Evolutionary conservation across 2,888 invertebrate species (phyloP), one percentile per base, ranked within the genome.

Genomic region (Hecatera dysodea): DNA sequence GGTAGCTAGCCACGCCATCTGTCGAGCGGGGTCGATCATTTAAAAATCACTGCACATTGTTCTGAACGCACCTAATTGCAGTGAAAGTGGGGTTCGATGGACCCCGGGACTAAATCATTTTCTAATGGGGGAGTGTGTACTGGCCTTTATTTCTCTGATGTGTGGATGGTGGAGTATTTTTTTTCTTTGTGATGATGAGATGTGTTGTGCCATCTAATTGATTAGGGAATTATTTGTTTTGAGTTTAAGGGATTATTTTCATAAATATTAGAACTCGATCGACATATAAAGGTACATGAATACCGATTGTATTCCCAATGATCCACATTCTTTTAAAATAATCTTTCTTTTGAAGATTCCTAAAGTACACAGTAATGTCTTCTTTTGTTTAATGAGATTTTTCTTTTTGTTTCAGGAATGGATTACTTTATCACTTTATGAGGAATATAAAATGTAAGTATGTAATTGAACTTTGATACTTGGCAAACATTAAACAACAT

Each of bases 11-110:
- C 87, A 81, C 92, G 94, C 91, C 95, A 95, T 94, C 94, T 95
- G 95, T 77, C 81, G 79, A 27, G 93, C 93, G 87, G 89, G 90
- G 92, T 90, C 93, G 92, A 94, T 93, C 93, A 93, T 95, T 95
- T 94, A 95, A 96, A 95, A 96, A 96, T 96, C 96, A 95, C 96
- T 93, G 95, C 94, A 91, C 93, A 96, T 96, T 96, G 96, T 96
- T 95, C 95, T 90, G 91, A 89, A 90, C 91, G 91, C 91, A 93
- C 94, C 95, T 96, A 96, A 96, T 96, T 96, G 96, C 93, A 95
- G 94, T 91, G 93, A 94, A 95, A 94, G 94, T 93, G 93, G 96
- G 95, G 93, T 93, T 92, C 93, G 90, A 92, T 90, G 91, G 93
- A 93, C 93, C 90, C 85, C 87, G 87, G 90, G 91, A 93, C 92